Evolutionary conservation across 1,140 invertebrate genomes (phyloP).

Genomic region (Bombus superbus): DNA sequence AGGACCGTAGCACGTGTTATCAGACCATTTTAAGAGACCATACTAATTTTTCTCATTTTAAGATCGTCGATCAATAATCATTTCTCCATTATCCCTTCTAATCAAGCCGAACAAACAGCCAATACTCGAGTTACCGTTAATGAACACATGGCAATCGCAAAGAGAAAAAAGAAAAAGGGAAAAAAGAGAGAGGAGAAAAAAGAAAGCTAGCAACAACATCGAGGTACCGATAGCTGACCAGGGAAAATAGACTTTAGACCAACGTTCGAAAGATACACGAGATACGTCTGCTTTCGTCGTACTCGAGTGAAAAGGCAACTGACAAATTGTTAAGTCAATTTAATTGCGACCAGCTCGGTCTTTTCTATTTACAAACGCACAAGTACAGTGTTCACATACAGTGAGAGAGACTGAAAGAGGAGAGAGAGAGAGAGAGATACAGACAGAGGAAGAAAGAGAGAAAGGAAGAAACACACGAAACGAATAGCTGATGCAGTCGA

Average conservation of each 20-base stretch:
- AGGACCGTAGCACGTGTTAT: too few relatives aligned
- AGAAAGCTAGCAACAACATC: not conserved
- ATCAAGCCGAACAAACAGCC: not conserved
- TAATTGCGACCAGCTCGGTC: constrained; percentile 26
- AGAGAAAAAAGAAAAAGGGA: not conserved
- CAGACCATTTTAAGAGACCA: too few relatives aligned
- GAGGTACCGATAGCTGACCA: not conserved
- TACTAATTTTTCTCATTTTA: not conserved
- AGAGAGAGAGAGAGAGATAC: not conserved
- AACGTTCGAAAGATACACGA: not conserved
- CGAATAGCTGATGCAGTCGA: not conserved
- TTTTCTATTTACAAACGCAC: constrained; percentile 27
- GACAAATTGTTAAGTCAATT: constrained; percentile 42
- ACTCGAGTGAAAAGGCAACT: constrained; percentile 25
- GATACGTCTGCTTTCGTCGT: constrained; percentile 11
- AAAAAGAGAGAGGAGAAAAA: not conserved
- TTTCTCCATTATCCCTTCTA: not conserved
- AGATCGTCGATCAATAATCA: not conserved
- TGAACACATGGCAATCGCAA: not conserved
- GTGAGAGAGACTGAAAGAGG: not conserved
- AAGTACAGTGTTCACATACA: not conserved
- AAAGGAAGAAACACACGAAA: not conserved
- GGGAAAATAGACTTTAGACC: not conserved
- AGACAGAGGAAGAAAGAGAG: too few relatives aligned
- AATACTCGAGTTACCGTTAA: not conserved